phyloP scores from a whole-genome alignment of 53 echinoderm and acorn worm genomes.

The Antedon mediterranea region DNA sequence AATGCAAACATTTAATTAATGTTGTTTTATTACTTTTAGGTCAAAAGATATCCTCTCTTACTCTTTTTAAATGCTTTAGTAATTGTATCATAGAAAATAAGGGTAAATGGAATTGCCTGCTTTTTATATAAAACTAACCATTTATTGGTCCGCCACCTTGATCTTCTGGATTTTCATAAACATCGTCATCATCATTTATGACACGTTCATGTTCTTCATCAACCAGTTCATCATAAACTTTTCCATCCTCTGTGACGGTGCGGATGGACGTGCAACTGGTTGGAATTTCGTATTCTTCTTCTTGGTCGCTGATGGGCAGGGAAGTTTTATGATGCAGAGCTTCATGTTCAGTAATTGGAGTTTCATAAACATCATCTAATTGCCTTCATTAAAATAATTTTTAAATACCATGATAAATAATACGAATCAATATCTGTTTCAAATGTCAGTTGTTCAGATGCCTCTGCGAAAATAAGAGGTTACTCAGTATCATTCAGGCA shows the following conservation, averaged over 20 bases:
- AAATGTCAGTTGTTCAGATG: too few relatives aligned
- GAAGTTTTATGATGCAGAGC: not conserved
- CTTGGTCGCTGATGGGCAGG: not conserved
- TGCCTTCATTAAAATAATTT: too few relatives aligned
- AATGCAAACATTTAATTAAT: too few relatives aligned
- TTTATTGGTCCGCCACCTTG: not conserved
- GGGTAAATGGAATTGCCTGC: too few relatives aligned
- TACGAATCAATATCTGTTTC: too few relatives aligned
- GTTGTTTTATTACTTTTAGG: too few relatives aligned
- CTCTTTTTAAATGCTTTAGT: too few relatives aligned
- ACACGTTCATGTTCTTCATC: not conserved
- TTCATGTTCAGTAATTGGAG: not conserved
- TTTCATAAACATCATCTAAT: not conserved
- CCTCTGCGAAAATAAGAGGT: too few relatives aligned
- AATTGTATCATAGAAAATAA: too few relatives aligned
- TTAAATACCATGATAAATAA: too few relatives aligned
- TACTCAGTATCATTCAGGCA: too few relatives aligned
- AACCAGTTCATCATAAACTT: not conserved
- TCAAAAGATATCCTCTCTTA: too few relatives aligned
- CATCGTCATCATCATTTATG: not conserved
- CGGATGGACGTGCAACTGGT: not conserved
- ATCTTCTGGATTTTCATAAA: not conserved
- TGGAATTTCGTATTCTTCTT: not conserved
- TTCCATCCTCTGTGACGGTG: not conserved
- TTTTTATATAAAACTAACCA: not conserved